Conservation (phyloP, 2,888 invertebrate genomes). For the Neoaliturus tenellus region DNA sequence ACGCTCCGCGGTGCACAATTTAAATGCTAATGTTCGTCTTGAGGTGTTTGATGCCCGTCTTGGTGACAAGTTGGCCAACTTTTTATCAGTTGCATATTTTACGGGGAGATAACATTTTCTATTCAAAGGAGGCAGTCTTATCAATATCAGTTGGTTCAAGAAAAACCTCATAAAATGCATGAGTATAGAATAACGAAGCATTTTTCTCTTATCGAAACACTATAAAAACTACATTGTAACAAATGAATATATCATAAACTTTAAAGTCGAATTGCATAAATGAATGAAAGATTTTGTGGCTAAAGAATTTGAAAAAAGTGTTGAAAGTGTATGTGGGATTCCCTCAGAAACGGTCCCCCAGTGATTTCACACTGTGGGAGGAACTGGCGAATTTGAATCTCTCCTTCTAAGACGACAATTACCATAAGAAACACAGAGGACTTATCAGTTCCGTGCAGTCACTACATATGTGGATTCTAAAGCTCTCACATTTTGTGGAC, state of each 20-base stretch:
- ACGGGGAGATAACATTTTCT: neutral
- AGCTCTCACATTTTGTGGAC: neutral
- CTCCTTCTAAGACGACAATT: slow-evolving; percentile 22
- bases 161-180: too few relatives aligned
- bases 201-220: too few relatives aligned
- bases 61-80: slow-evolving; percentile 32
- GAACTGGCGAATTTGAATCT: neutral
- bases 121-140: too few relatives aligned
- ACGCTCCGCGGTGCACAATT: slow-evolving; percentile 51
- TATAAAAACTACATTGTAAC: too few relatives aligned
- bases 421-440: slow-evolving; percentile 38
- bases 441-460: slow-evolving; percentile 7
- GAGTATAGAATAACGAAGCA: too few relatives aligned
- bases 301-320: too few relatives aligned
- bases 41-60: slow-evolving; percentile 56
- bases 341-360: neutral
- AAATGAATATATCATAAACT: too few relatives aligned
- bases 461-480: neutral
- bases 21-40: slow-evolving; percentile 57
- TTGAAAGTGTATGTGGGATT: neutral
- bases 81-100: slow-evolving; percentile 12
- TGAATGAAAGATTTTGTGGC: too few relatives aligned
- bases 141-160: too few relatives aligned
- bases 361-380: neutral
- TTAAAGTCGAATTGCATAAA: too few relatives aligned